Evolutionary conservation across 2,797 vertebrate species (phyloP).

Genomic region (Garrulus glandarius): DNA sequence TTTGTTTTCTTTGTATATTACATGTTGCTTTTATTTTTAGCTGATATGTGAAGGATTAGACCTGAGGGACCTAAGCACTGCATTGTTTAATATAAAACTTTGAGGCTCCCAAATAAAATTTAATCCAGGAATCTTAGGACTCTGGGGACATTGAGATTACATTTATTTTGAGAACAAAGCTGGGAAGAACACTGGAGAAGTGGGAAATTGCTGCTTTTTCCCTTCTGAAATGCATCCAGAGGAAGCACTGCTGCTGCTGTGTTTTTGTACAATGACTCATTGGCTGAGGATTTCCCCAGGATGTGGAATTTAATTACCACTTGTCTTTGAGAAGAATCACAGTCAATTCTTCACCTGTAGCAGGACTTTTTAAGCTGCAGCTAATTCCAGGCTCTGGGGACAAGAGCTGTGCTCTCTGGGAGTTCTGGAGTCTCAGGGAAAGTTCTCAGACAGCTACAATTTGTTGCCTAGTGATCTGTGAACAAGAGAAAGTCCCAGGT

Average conservation of each 20-base stretch:
- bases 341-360: background rate
- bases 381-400: background rate
- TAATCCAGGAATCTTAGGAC: background rate
- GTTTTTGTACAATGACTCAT: background rate
- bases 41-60: background rate
- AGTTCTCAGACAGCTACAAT: background rate
- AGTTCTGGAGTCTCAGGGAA: background rate
- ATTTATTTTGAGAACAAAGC: constrained; percentile 22
- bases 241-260: background rate
- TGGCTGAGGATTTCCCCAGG: background rate
- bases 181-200: background rate
- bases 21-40: background rate
- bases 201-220: background rate
- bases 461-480: background rate
- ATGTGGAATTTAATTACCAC: background rate
- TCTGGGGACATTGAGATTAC: background rate
- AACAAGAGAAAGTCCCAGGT: background rate
- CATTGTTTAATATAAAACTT: background rate
- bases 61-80: background rate
- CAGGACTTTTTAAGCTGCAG: background rate
- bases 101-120: background rate
- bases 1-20: background rate
- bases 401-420: background rate
- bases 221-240: background rate
- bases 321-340: background rate